These are phyloP conservation scores for Drosophila ananassae DNA, from an alignment of 1,140 invertebrate genomes.

Conservation along the genomic window DNA sequence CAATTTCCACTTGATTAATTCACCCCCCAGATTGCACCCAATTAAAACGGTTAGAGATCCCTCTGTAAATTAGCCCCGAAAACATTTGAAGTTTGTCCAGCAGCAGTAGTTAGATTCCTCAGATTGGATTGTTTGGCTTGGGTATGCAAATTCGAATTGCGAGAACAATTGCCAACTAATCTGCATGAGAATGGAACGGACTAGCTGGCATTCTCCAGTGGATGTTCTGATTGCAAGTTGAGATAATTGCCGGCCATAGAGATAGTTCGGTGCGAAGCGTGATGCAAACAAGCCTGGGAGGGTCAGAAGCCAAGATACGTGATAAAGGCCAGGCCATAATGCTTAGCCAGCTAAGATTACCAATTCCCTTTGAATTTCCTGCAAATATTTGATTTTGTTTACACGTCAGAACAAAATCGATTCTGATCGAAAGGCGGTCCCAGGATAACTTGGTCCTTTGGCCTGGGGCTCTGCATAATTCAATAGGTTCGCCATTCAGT, in stretches of 20 bases:
- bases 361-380: neutral
- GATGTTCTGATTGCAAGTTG: conserved; percentile 8
- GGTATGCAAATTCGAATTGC: conserved; percentile 53
- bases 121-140: conserved; percentile 26
- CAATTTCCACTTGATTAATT: conserved; percentile 43
- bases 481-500: conserved; percentile 56
- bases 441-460: conserved; percentile 2
- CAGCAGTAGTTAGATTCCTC: conserved; percentile 1
- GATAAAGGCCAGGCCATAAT: conserved; percentile 24
- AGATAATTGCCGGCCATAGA: conserved; percentile 38
- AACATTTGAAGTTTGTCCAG: conserved; percentile 20
- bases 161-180: conserved; percentile 50
- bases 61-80: conserved; percentile 35
- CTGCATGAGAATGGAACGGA: conserved; percentile 35
- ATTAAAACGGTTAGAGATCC: conserved; percentile 22
- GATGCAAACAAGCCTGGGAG: conserved; percentile 25
- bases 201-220: conserved; percentile 23
- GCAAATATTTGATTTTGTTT: conserved; percentile 48
- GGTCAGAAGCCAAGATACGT: conserved; percentile 26
- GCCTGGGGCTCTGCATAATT: conserved; percentile 56
- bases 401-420: conserved; percentile 29
- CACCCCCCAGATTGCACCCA: conserved; percentile 21
- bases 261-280: conserved; percentile 5
- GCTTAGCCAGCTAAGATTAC: conserved; percentile 7
- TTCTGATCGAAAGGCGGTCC: conserved; percentile 7